phyloP scores from a whole-genome alignment of 2,888 invertebrate genomes.

The Shargacucullia verbasci region DNA sequence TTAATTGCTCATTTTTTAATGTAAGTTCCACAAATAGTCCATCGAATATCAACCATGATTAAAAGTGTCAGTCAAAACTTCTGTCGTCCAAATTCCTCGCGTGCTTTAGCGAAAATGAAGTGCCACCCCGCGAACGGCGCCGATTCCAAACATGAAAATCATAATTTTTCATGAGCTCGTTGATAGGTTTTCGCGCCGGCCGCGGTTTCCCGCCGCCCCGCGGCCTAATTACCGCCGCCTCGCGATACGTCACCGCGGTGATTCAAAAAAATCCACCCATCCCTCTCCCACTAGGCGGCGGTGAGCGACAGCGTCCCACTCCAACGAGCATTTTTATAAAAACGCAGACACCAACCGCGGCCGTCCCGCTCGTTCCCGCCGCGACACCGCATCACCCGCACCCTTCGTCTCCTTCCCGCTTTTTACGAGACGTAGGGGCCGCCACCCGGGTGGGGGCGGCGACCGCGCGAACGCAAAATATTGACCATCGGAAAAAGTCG shows the following conservation, averaged over 20 bases:
- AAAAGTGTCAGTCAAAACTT: constrained; percentile 68
- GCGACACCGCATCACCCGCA: constrained; percentile 80
- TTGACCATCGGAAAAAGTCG: constrained; percentile 90
- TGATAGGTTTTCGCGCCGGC: constrained; percentile 87
- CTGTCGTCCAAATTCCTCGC: constrained; percentile 72
- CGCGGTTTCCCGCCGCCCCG: constrained; percentile 89
- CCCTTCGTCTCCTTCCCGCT: constrained; percentile 89
- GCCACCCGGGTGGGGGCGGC: constrained; percentile 87
- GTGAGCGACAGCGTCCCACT: constrained; percentile 76
- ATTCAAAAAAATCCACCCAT: constrained; percentile 88
- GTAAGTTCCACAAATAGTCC: constrained; percentile 34
- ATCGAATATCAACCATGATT: constrained; percentile 54
- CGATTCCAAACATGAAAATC: constrained; percentile 83
- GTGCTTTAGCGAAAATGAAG: constrained; percentile 76
- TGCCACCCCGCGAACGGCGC: constrained; percentile 75
- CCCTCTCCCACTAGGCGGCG: constrained; percentile 76
- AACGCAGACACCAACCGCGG: constrained; percentile 87
- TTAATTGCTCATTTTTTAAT: too few species aligned
- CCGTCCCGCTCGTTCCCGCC: constrained; percentile 87
- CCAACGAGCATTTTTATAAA: constrained; percentile 87
- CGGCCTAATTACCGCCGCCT: constrained; percentile 87
- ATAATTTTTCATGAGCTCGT: constrained; percentile 89
- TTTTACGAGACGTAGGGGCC: constrained; percentile 89
- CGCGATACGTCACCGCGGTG: constrained; percentile 87
- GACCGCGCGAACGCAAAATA: constrained; percentile 89